phyloP scores from a whole-genome alignment of 2,888 invertebrate genomes.

The Dolichopus griseipennis region DNA sequence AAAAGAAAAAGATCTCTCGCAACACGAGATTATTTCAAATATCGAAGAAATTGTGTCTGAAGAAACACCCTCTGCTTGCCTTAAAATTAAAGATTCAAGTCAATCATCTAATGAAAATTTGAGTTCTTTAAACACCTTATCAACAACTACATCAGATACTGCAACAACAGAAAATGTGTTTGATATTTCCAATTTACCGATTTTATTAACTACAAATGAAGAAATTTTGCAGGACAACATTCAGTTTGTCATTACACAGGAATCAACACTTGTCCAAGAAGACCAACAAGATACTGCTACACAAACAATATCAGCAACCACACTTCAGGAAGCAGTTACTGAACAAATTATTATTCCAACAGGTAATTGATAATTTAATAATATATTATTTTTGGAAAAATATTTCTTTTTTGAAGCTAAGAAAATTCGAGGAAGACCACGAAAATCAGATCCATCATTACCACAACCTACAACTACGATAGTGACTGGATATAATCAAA shows the following conservation, averaged over 20 bases:
- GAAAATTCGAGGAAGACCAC: slow-evolving; percentile 5
- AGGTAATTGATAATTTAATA: not conserved
- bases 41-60: not conserved
- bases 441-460: slow-evolving; percentile 4
- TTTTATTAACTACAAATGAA: slow-evolving; percentile 4
- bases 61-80: slow-evolving; percentile 8
- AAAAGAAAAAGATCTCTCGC: slow-evolving; percentile 23
- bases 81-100: slow-evolving; percentile 18
- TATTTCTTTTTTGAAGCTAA: not conserved
- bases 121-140: not conserved
- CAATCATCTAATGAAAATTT: slow-evolving; percentile 15
- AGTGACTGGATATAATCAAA: not conserved
- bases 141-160: slow-evolving; percentile 11
- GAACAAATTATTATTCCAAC: too few relatives aligned
- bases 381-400: not conserved
- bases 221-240: not conserved
- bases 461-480: not conserved
- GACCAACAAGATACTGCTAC: not conserved
- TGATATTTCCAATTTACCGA: slow-evolving; percentile 2
- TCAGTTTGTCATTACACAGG: not conserved
- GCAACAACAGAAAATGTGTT: slow-evolving; percentile 8
- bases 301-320: not conserved
- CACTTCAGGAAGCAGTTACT: too few relatives aligned
- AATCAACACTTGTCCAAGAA: not conserved
- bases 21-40: slow-evolving; percentile 15